Percentiles rank a stretch among this genome's conserved stretches.
Conservation (phyloP, 1,140 invertebrate species). For the Drosophila mojavensis region DNA sequence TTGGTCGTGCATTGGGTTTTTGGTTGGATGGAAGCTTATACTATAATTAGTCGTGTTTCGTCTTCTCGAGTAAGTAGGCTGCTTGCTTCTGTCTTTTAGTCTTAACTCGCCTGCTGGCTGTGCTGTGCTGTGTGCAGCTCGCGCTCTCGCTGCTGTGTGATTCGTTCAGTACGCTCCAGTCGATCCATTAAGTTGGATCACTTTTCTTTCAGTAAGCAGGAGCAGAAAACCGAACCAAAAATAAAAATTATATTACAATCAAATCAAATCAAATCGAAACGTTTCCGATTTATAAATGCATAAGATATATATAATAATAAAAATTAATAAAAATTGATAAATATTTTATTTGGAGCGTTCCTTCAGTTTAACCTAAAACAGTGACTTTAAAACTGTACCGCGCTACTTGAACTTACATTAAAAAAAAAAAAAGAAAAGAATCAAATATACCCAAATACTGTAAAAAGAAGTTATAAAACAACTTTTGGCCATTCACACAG, state of each 20-base stretch:
- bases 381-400: conserved; percentile 56
- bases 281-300: no score
- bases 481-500: neutral
- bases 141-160: conserved; percentile 50
- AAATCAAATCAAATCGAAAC: conserved; percentile 9
- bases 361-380: neutral
- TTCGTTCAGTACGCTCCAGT: conserved; percentile 77
- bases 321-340: conserved; percentile 10
- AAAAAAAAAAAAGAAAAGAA: conserved; percentile 7
- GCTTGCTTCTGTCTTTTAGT: conserved; percentile 39
- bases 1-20: conserved; percentile 56
- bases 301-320: neutral
- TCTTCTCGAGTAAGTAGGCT: conserved; percentile 83
- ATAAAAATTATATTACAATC: neutral
- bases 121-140: conserved; percentile 23
- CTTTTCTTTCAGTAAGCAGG: conserved; percentile 60
- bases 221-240: conserved; percentile 10
- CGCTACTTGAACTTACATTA: conserved; percentile 4
- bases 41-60: conserved; percentile 84
- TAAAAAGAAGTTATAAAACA: neutral
- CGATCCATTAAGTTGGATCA: conserved; percentile 76
- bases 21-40: conserved; percentile 79
- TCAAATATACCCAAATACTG: neutral
- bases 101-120: conserved; percentile 36
- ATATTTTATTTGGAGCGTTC: neutral